Evolutionary conservation across 2,113 vertebrate genomes (phyloP).

Genomic region (Litocranius walleri): DNA sequence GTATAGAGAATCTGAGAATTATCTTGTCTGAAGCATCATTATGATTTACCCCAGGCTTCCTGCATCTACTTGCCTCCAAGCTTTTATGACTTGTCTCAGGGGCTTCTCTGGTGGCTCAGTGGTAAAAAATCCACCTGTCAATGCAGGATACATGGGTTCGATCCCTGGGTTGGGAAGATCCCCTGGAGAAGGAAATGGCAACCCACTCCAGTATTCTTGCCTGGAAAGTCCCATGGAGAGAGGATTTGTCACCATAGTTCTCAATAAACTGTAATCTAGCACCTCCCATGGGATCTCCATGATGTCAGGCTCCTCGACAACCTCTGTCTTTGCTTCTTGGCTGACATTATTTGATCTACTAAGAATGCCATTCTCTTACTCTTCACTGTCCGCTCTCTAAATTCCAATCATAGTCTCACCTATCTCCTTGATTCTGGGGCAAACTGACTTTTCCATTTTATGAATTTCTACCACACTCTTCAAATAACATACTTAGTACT

Average conservation of each 20-base stretch:
- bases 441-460: not conserved
- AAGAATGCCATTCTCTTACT: not conserved
- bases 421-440: not conserved
- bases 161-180: not conserved
- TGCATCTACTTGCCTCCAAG: not conserved
- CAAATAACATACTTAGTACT: not conserved
- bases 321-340: not conserved
- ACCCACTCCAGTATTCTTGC: not conserved
- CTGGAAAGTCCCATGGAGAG: not conserved
- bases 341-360: not conserved
- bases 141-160: not conserved
- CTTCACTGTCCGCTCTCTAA: not conserved
- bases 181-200: not conserved
- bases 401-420: not conserved
- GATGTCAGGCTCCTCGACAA: not conserved
- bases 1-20: not conserved
- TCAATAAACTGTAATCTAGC: not conserved
- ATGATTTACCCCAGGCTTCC: not conserved
- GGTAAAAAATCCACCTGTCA: not conserved
- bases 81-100: not conserved
- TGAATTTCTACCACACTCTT: not conserved
- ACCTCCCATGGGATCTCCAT: not conserved
- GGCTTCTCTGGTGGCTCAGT: not conserved
- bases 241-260: not conserved
- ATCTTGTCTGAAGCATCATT: not conserved